Evolutionary conservation across 1,140 invertebrate species (phyloP).

Genomic region (Hyles vespertilio): DNA sequence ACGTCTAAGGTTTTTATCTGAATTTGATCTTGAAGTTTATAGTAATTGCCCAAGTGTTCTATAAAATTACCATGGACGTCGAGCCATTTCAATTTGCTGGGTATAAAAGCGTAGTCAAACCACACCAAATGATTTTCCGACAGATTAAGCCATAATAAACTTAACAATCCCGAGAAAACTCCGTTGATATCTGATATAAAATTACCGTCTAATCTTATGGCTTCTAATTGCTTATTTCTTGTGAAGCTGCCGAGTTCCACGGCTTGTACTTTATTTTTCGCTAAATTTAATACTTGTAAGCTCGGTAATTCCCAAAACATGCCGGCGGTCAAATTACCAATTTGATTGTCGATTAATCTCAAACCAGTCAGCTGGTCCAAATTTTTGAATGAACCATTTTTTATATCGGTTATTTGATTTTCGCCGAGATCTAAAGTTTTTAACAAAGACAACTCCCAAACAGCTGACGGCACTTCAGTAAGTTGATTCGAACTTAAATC

Average conservation of each 20-base stretch:
- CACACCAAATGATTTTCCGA: conserved; percentile 93
- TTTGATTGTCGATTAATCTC: conserved; percentile 89
- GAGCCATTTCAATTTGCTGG: conserved; percentile 91
- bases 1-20: conserved; percentile 89
- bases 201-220: conserved; percentile 90
- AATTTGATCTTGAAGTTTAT: conserved; percentile 86
- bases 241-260: conserved; percentile 90
- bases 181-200: conserved; percentile 91
- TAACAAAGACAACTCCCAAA: conserved; percentile 87
- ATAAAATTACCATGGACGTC: conserved; percentile 93
- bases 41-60: conserved; percentile 89
- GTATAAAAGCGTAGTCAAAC: conserved; percentile 94
- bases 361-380: conserved; percentile 89
- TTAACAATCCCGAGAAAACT: conserved; percentile 86
- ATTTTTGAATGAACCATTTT: conserved; percentile 89
- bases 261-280: conserved; percentile 90
- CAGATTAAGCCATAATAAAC: conserved; percentile 89
- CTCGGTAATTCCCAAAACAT: conserved; percentile 90
- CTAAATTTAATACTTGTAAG: conserved; percentile 90
- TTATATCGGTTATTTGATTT: conserved; percentile 88
- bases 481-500: conserved; percentile 92
- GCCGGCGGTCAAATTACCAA: conserved; percentile 88
- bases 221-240: conserved; percentile 86
- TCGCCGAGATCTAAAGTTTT: conserved; percentile 92
- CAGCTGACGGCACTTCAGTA: conserved; percentile 85